Base-by-base conservation (phyloP, 1,140 invertebrate genomes). In the Whitmania pigra region DNA sequence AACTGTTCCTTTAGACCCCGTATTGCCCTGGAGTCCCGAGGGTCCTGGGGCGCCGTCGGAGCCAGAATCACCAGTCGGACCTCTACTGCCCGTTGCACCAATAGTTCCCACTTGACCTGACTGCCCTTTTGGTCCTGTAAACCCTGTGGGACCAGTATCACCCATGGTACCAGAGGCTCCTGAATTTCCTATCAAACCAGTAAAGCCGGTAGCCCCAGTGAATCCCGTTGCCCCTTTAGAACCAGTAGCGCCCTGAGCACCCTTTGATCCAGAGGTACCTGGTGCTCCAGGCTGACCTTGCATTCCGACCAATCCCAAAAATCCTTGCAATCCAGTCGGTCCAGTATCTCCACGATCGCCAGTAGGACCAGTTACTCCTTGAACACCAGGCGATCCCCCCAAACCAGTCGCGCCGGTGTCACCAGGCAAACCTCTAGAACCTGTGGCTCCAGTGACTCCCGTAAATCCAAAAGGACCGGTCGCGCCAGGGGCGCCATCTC, bases 191-290 rank as follows among this genome's bases (percentile, higher is more conserved):
- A 17, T 53, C 7, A 7, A 20, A 49, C 69, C 69, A 49, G 18
- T 25, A 53, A 5, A 53, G 25, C 69, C 69, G 25, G 17, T n/a
- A 18, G 29, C 22, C 25, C 71, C 71, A 27, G 53, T 6, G 13
- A 31, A 55, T 22, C 71, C 71, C 4, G 17, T 20, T 9, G 55
- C 31, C 17, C 71, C 71, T 17, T 53, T 25, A 63, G 9, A 31
- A 11, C 67, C 67, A 68, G 67, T 40, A 29, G 36, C 76, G 75
- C 3, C 69, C 69, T 71, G 73, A 84, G 11, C 27, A 17, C 29
- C 29, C 27, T n/a, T 68, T 15, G 13, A 40, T 68, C 67, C 67
- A 68, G 67, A 31, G 25, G 67, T 2, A 31, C 67, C 67, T 22
- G 13, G 15, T 68, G 67, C 36, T n/a, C 67, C 67, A 68, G 36